Conservation (phyloP, 2,113 vertebrate species). For the Ictidomys tridecemlineatus region DNA sequence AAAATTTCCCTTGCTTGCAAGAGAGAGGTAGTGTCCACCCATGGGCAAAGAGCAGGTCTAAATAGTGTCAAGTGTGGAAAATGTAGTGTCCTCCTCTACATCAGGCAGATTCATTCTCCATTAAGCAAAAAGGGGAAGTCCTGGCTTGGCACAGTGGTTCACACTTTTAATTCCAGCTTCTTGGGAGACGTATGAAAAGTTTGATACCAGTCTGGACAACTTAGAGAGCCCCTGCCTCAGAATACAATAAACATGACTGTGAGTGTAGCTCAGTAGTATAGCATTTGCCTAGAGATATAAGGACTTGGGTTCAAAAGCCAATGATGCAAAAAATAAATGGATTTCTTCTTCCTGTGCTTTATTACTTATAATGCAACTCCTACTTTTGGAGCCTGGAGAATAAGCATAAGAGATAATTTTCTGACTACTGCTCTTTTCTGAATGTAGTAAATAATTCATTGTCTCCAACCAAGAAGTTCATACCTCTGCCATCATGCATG, state of each 20-base stretch:
- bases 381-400: background rate
- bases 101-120: background rate
- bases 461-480: background rate
- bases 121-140: background rate
- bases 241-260: background rate
- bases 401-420: background rate
- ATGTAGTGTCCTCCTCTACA: background rate
- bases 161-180: background rate
- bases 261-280: background rate
- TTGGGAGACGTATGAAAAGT: background rate
- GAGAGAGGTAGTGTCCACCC: background rate
- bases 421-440: background rate
- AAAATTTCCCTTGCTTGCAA: background rate
- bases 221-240: background rate
- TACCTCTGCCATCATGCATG: background rate
- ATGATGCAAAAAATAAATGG: background rate
- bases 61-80: background rate
- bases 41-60: background rate
- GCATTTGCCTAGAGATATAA: too few species aligned
- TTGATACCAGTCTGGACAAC: background rate
- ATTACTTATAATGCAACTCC: background rate
- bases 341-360: background rate
- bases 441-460: background rate
- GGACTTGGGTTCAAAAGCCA: background rate
- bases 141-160: background rate